Evolutionary conservation across 2,113 vertebrate species (phyloP), one percentile per base, ranked within the genome.

Genomic region (Bufo gargarizans): DNA sequence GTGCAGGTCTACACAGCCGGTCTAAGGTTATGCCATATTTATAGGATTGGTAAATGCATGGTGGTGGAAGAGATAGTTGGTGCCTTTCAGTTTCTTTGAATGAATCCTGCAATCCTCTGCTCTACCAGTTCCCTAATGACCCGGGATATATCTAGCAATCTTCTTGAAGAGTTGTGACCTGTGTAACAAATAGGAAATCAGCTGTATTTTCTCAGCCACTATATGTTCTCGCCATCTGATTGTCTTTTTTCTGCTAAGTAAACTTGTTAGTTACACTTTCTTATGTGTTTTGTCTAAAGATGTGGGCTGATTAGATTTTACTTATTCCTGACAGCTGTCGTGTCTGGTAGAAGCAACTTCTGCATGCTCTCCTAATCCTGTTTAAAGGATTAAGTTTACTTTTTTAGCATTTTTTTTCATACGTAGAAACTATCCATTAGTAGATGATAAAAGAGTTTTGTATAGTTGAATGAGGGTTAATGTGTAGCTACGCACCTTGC

Each of bases 181-280:
- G 82, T 13, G 82, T 84, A 33, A 14, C 63, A 55, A 84, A 84
- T 71, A 47, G 43, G 63, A 71, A 84, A 69, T 84, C 82, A 84
- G 63, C 82, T 20, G 20, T 84, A 33, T 84, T 65, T 84, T 84
- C 22, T 67, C 47, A 84, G 63, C n/a, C 47, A 69, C 47, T 84
- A 71, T 55, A 53, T 53, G 82, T 55, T n/a, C 65, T 53, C 20
- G 82, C 63, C 71, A 65, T 53, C 63, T 84, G 82, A 84, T 71
- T 84, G 82, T 65, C 82, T 84, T n/a, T 22, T 84, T 71, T 49
- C 55, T 7, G 63, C 69, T 69, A 84, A 84, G 55, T 84, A 84
- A 84, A 69, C 63, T 69, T 33, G 63, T 84, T 84, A 53, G 63
- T 84, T 84, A 53, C 47, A 50, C 82, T 69, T 67, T 83, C 82